These are phyloP conservation scores for Nilaparvata lugens DNA, from an alignment of 1,140 invertebrate species.

Conservation along the genomic window DNA sequence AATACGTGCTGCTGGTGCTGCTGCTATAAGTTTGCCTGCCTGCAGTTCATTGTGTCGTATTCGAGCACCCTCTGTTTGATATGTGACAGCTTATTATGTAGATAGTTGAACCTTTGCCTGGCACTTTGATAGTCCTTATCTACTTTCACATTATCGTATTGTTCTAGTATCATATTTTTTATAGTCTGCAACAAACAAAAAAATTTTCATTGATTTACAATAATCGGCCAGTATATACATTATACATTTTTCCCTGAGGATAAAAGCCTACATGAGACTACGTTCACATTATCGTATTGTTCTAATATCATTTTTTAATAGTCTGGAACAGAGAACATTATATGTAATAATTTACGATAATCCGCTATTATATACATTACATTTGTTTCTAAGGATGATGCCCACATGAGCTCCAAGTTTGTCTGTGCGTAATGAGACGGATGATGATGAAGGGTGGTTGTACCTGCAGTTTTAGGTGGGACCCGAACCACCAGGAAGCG, in stretches of 20 bases:
- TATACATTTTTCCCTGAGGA: background rate
- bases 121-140: conserved; percentile 59
- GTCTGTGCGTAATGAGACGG: too few relatives aligned
- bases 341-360: background rate
- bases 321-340: conserved; percentile 40
- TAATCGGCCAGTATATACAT: too few relatives aligned
- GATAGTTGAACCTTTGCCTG: conserved; percentile 68
- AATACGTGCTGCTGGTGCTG: conserved; percentile 14
- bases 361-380: too few relatives aligned
- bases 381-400: background rate
- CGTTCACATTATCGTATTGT: conserved; percentile 71
- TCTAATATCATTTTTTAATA: conserved; percentile 65
- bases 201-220: background rate
- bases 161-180: conserved; percentile 63
- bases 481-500: too few relatives aligned
- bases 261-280: conserved; percentile 30
- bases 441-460: background rate
- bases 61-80: conserved; percentile 78
- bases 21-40: background rate
- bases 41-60: conserved; percentile 46
- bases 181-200: conserved; percentile 44
- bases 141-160: conserved; percentile 69
- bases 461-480: too few relatives aligned
- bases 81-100: conserved; percentile 82
- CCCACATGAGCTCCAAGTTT: too few relatives aligned